Evolutionary conservation across 2,797 vertebrate genomes (phyloP).

Genomic region (Valencia hispanica): DNA sequence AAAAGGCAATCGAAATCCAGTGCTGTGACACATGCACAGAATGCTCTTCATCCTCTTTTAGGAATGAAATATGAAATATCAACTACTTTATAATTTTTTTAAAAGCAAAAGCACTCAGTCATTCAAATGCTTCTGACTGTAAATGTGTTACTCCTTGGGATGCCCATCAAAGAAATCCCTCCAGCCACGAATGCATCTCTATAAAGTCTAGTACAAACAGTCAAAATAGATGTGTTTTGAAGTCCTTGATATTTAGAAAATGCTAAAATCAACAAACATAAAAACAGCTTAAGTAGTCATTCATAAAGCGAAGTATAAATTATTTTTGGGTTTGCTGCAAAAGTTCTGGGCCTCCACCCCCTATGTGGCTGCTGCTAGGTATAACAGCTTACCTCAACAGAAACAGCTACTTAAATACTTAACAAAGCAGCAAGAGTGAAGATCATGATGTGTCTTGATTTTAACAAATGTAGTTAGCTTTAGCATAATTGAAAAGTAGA

Average conservation of each 20-base stretch:
- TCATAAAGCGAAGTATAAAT: not conserved
- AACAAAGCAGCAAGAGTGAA: not conserved
- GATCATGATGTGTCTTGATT: not conserved
- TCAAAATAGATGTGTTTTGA: not conserved
- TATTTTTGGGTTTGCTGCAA: too few species aligned
- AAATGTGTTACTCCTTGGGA: not conserved
- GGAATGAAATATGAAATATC: conserved; percentile 1
- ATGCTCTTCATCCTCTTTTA: not conserved
- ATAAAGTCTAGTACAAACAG: not conserved
- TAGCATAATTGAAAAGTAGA: not conserved
- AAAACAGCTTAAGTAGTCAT: not conserved
- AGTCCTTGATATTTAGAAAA: not conserved
- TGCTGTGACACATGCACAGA: not conserved
- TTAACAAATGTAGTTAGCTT: not conserved
- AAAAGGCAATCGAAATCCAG: not conserved
- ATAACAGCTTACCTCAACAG: not conserved
- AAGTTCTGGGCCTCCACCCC: not conserved
- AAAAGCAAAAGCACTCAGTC: conserved; percentile 4
- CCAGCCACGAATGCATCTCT: not conserved
- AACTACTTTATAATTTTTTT: not conserved
- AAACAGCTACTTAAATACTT: not conserved
- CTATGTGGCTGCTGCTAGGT: not conserved
- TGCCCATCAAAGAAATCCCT: conserved; percentile 1
- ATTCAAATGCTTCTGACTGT: conserved; percentile 1
- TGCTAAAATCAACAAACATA: not conserved